Evolutionary conservation across 2,888 invertebrate species (phyloP).

Genomic region (Lysandra coridon): DNA sequence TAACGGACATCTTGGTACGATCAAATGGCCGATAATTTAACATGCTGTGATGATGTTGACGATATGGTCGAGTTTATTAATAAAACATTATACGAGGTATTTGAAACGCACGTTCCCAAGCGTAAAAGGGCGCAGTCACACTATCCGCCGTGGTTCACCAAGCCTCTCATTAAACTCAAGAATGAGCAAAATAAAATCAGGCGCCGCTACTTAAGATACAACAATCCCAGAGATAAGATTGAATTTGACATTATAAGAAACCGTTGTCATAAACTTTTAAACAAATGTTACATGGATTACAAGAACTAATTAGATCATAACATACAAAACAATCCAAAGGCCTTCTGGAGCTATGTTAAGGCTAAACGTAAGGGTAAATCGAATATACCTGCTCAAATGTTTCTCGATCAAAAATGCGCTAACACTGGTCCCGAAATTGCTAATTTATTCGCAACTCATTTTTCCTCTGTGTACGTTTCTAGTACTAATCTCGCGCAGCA

Average conservation of each 20-base stretch:
- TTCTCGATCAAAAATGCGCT: background rate
- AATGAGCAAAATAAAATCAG: slow-evolving; percentile 8
- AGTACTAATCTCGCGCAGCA: no score
- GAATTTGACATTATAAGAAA: slow-evolving; percentile 3
- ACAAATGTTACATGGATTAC: slow-evolving; percentile 3
- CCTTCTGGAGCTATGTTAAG: no score
- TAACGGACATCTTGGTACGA: background rate
- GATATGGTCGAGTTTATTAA: slow-evolving; percentile 21
- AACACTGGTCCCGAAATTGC: slow-evolving; percentile 12
- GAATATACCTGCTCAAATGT: background rate
- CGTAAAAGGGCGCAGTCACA: background rate
- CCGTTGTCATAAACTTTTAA: slow-evolving; percentile 15
- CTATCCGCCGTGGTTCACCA: slow-evolving; percentile 22
- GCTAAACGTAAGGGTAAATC: background rate
- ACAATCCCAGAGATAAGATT: slow-evolving; percentile 30
- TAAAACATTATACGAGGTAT: background rate
- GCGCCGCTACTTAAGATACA: slow-evolving; percentile 20
- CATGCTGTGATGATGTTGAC: slow-evolving; percentile 20
- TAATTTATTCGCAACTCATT: no score
- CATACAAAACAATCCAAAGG: no score
- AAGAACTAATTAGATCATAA: background rate
- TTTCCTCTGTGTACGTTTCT: no score
- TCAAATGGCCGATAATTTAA: slow-evolving; percentile 14
- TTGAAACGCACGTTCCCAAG: slow-evolving; percentile 12
- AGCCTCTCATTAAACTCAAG: background rate